Evolutionary conservation across 1,140 invertebrate genomes (phyloP).

Genomic region (Bombus affinis): DNA sequence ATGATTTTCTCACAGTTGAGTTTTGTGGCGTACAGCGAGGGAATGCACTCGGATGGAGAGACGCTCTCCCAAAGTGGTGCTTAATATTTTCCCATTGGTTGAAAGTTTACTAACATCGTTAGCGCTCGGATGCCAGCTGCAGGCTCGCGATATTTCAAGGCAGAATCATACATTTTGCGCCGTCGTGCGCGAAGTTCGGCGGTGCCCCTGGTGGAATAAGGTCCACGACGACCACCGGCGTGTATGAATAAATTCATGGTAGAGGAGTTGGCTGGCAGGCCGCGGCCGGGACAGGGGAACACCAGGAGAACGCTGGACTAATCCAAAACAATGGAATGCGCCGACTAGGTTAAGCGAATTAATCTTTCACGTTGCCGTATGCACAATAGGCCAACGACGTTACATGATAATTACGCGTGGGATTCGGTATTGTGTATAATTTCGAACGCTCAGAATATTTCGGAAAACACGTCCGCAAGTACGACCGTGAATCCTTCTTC

Average conservation of each 20-base stretch:
- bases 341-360: slow-evolving; percentile 68
- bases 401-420: slow-evolving; percentile 72
- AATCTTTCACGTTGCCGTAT: slow-evolving; percentile 70
- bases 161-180: slow-evolving; percentile 41
- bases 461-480: background rate
- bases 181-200: slow-evolving; percentile 18
- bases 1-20: background rate
- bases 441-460: slow-evolving; percentile 51
- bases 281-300: background rate
- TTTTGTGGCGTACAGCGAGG: background rate
- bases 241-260: slow-evolving; percentile 70
- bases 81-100: background rate
- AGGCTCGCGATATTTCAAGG: slow-evolving; percentile 48
- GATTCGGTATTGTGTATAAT: slow-evolving; percentile 69
- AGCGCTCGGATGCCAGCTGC: slow-evolving; percentile 46
- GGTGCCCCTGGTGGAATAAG: slow-evolving; percentile 56
- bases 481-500: background rate
- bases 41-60: background rate
- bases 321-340: slow-evolving; percentile 72
- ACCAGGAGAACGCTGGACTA: slow-evolving; percentile 57
- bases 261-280: slow-evolving; percentile 45
- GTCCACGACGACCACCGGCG: slow-evolving; percentile 53
- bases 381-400: slow-evolving; percentile 70
- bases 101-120: slow-evolving; percentile 37
- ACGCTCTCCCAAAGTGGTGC: background rate